Percentiles rank a stretch among this genome's conserved stretches.
Conservation (phyloP, 2,888 invertebrate species). For the Pilophorus perplexus region DNA sequence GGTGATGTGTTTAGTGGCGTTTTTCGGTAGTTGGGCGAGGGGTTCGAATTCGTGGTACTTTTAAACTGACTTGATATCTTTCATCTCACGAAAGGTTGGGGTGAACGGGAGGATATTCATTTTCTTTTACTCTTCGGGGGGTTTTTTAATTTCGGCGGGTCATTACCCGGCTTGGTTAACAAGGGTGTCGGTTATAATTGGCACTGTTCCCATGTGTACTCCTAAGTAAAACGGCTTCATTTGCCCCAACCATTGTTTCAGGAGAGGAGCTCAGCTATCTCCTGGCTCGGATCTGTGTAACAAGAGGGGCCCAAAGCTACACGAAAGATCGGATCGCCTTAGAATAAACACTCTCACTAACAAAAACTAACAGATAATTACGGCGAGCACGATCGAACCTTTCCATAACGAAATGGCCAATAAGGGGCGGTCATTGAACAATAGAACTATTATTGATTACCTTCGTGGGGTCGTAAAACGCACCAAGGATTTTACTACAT, state of each 20-base stretch:
- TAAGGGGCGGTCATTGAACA: neutral
- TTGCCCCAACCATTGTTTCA: constrained; percentile 34
- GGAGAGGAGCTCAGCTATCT: constrained; percentile 24
- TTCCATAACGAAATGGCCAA: constrained; percentile 4
- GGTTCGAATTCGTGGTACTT: too few species aligned
- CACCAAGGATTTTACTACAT: too few species aligned
- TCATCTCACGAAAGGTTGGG: too few species aligned
- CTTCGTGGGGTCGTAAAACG: too few species aligned
- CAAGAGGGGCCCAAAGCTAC: constrained; percentile 17
- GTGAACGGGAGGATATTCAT: neutral
- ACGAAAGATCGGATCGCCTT: constrained; percentile 33
- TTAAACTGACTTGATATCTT: too few species aligned
- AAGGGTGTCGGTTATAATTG: constrained; percentile 43
- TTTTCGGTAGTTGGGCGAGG: too few species aligned
- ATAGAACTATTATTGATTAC: constrained; percentile 12
- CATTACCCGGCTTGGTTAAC: constrained; percentile 38
- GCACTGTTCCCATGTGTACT: constrained; percentile 42
- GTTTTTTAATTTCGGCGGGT: constrained; percentile 35
- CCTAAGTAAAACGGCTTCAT: constrained; percentile 39
- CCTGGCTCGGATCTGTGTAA: constrained; percentile 33
- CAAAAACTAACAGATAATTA: constrained; percentile 38
- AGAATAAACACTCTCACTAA: constrained; percentile 38
- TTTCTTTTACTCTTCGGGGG: neutral
- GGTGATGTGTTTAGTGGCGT: too few species aligned
- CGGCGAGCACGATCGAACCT: constrained; percentile 14